Evolutionary conservation across 2,888 invertebrate genomes (phyloP), one percentile per base, ranked within the genome.

Genomic region (Lamproptera curius): DNA sequence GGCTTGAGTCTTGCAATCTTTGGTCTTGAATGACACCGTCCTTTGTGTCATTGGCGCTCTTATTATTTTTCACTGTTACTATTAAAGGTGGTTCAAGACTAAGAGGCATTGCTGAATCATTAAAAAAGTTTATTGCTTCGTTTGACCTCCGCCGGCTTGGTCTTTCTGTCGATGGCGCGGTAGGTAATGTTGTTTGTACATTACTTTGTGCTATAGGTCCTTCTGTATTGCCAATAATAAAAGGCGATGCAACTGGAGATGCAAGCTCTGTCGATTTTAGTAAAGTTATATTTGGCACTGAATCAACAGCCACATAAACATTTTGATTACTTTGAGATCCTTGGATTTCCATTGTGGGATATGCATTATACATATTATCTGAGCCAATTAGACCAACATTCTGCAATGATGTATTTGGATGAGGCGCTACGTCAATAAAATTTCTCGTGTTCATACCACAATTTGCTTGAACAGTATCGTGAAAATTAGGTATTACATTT

Each of bases 361-460:
- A 72, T 2, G 70, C 60, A 52, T 76, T 68, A 42, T 75, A 80
- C 14, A 72, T 62, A 16, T 76, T 52, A 14, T 76, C 67, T 6
- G 74, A 61, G 13, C 71, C 66, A 44, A 81, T 57, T 5, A 79
- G 46, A 10, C 79, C 64, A 5, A 82, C 61, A 55, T 78, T 81
- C 20, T 68, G 67, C 36, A 70, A 41, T 1, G 60, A 47, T 2
- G 67, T 58, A 51, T 56, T 63, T 44, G 61, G 65, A n/a, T 20
- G 20, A 3, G 71, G 63, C 13, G 69, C 49, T 4, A 68, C 23
- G 15, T 64, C 53, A 1, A 67, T 51, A 28, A 63, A 47, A 42
- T 62, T 74, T 6, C 61, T 52, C 31, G 65, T 55, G 38, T 61
- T 54, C 13, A 54, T 46, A 16, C 17, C 35, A 26, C 11, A 37